Evolutionary conservation across 2,888 invertebrate genomes (phyloP), one percentile per base, ranked within the genome.

Genomic region (Cancer borealis): DNA sequence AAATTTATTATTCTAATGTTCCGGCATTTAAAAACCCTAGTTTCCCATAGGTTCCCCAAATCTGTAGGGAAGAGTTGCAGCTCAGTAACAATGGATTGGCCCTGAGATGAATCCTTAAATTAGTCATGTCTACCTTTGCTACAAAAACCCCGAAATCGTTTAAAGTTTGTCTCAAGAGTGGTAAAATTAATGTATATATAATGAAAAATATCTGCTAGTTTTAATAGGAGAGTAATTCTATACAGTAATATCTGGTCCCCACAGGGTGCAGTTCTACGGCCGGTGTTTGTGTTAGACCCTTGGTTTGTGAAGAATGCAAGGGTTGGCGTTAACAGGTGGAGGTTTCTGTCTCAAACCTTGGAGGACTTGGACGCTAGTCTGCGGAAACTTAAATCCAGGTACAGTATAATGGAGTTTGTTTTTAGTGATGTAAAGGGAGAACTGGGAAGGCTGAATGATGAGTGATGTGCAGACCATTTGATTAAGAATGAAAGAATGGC

Each of bases 261-360:
- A 2, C 90, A 93, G 93, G 84, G 46, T 39, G 17, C 26, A 47
- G 93, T 96, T 60, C 47, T 94, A 39, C 92, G 94, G 73, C 95
- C 95, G 30, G 90, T 95, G 54, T 95, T 95, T 92, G 90, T 96
- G 54, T 87, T 95, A 46, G 95, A 96, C 89, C 94, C 95, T 0
- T 97, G 97, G 90, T 97, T 97, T 66, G 96, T 97, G 91, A 96
- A 96, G 95, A 97, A 97, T 96, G 96, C 97, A 96, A 96, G 96
- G 91, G 97, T 97, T 30, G 97, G 98, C 0, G 96, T 96, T 0
- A 98, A 98, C 96, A 97, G 98, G 66, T 97, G 97, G 96, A 96
- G 97, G 93, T 98, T 98, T 96, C 96, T 98, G 5, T 96, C 97
- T 95, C 97, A 98, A 96, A 97, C 97, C 30, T 96, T 98, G 0